These are phyloP conservation scores for Riparia riparia DNA, from an alignment of 2,113 vertebrate genomes.

Conservation along the genomic window DNA sequence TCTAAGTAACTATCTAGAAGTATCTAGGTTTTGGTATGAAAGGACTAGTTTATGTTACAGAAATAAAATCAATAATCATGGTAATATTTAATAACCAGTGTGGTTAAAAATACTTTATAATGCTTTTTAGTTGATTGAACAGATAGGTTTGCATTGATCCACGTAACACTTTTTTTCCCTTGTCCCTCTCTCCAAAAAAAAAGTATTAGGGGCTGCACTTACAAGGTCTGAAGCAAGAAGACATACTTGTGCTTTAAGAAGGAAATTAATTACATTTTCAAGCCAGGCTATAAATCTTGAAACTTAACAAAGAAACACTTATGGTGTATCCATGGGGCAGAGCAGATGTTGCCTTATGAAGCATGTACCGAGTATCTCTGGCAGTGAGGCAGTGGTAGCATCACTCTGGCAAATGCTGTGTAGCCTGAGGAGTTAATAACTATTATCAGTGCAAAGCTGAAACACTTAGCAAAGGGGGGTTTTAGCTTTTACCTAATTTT, in stretches of 20 bases:
- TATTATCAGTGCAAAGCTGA: neutral
- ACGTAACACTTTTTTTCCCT: fast-evolving
- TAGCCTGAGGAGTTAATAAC: constrained; percentile 24
- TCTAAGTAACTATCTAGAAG: neutral
- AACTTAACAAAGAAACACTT: neutral
- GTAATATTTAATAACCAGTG: neutral
- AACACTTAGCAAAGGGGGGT: neutral
- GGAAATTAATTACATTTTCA: neutral
- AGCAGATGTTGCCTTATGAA: neutral
- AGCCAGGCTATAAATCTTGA: neutral
- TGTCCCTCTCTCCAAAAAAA: neutral
- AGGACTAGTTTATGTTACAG: neutral
- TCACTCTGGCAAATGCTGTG: neutral
- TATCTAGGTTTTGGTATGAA: neutral
- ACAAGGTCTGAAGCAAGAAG: neutral
- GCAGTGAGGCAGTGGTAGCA: neutral
- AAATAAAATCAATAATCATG: neutral
- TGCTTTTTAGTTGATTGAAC: neutral
- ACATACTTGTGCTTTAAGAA: neutral
- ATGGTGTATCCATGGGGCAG: neutral
- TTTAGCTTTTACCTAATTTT: neutral
- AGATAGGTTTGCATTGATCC: neutral
- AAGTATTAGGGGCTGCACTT: neutral
- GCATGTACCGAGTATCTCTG: neutral
- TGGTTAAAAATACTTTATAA: neutral